Percentiles rank a stretch among this genome's conserved stretches.
Conservation (phyloP, 2,797 vertebrate genomes). For the Naso thynnoides region DNA sequence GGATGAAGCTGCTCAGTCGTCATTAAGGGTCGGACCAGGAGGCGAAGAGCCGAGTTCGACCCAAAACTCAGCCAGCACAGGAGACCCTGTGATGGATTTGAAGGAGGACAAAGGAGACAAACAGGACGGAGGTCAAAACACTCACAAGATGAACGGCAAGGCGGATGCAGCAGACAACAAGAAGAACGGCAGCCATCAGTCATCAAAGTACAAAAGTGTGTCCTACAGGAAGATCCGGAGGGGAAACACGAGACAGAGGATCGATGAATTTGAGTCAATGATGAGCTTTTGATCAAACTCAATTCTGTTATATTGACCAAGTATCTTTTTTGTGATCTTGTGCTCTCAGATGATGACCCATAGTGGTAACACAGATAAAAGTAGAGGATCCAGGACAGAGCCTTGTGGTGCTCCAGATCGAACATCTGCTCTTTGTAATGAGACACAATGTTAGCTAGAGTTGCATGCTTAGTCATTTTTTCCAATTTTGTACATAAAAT, state of each 20-base stretch:
- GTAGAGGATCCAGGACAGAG: background rate
- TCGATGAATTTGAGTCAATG: slow-evolving; percentile 95
- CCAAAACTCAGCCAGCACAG: background rate
- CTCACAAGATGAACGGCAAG: slow-evolving; percentile 55
- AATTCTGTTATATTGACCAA: background rate
- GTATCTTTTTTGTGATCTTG: background rate
- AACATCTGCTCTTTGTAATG: background rate
- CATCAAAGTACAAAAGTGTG: slow-evolving; percentile 91
- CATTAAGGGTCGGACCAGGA: background rate
- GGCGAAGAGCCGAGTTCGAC: background rate
- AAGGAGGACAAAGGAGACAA: slow-evolving; percentile 18
- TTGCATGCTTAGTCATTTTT: too few relatives aligned
- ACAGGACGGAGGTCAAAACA: slow-evolving; percentile 42
- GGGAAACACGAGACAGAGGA: slow-evolving; percentile 94
- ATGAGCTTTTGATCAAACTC: slow-evolving; percentile 74
- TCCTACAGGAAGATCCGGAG: slow-evolving; percentile 93
- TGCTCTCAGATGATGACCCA: background rate
- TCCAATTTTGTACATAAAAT: background rate
- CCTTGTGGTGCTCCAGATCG: background rate
- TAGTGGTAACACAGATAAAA: background rate
- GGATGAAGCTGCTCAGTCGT: slow-evolving; percentile 33
- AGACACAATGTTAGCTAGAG: background rate
- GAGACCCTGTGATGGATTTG: slow-evolving; percentile 65
- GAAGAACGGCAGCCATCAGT: slow-evolving; percentile 77
- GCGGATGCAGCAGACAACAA: slow-evolving; percentile 68